Percentiles rank a stretch among this genome's conserved stretches.
Conservation (phyloP, 2,113 vertebrate genomes). For the Myocastor coypus region DNA sequence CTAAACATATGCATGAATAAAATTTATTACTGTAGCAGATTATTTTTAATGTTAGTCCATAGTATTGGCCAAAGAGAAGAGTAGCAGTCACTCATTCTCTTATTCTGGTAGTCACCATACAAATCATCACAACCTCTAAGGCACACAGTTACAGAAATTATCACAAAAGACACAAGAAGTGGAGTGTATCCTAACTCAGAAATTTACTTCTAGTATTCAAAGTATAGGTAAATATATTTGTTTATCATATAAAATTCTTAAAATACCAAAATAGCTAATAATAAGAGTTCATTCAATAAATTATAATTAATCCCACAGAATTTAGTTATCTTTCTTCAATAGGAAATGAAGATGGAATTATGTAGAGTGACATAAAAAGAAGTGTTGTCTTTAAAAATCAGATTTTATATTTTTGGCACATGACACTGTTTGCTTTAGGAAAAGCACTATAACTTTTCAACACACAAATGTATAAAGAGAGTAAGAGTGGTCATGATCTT, state of each 20-base stretch:
- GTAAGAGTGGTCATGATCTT: not conserved
- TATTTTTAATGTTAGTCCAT: conserved; percentile 11
- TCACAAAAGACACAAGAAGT: not conserved
- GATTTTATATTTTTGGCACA: not conserved
- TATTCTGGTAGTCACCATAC: not conserved
- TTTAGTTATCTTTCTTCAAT: not conserved
- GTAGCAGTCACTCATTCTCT: not conserved
- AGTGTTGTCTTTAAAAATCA: not conserved
- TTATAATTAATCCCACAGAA: not conserved
- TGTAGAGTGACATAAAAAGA: not conserved
- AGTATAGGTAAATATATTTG: not conserved
- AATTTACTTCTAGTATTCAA: not conserved
- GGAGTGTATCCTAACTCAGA: not conserved
- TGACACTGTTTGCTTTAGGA: conserved; percentile 6
- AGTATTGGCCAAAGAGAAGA: not conserved
- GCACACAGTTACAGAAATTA: not conserved
- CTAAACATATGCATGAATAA: not conserved
- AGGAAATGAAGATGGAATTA: not conserved
- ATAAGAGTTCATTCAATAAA: not conserved
- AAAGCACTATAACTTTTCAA: conserved; percentile 30
- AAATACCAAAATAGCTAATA: not conserved
- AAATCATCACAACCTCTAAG: not conserved
- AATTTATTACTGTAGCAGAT: not conserved
- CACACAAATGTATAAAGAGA: not conserved
- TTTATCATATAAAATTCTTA: not conserved